Evolutionary conservation across 2,888 invertebrate genomes (phyloP).

Genomic region (Agonopterix arenella): DNA sequence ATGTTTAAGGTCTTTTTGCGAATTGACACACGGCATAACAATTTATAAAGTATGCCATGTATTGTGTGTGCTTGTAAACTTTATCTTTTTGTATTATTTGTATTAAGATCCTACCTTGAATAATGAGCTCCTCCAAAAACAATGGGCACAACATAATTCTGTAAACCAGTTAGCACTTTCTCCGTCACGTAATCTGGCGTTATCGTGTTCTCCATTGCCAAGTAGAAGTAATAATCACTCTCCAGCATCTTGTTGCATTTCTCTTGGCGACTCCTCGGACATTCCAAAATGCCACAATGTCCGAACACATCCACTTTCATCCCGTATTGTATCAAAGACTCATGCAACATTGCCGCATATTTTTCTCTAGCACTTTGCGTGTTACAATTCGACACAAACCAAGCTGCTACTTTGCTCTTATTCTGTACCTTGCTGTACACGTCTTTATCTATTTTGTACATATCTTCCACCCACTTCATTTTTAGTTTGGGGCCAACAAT

Average conservation of each 20-base stretch:
- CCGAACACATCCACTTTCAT: slow-evolving; percentile 73
- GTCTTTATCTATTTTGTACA: slow-evolving; percentile 29
- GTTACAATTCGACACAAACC: slow-evolving; percentile 60
- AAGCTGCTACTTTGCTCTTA: slow-evolving; percentile 58
- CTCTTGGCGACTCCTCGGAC: slow-evolving; percentile 27
- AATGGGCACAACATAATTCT: slow-evolving; percentile 80
- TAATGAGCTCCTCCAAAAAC: slow-evolving; percentile 83
- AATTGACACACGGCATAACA: too few relatives aligned
- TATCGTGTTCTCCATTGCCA: slow-evolving; percentile 84
- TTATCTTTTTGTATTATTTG: neutral
- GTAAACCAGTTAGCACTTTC: slow-evolving; percentile 78
- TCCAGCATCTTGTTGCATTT: slow-evolving; percentile 51
- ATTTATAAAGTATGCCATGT: too few relatives aligned
- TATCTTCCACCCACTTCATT: slow-evolving; percentile 32
- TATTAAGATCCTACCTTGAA: slow-evolving; percentile 38
- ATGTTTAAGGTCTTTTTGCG: too few relatives aligned
- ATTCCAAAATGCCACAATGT: slow-evolving; percentile 57
- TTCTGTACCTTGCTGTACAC: slow-evolving; percentile 28
- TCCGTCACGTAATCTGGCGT: slow-evolving; percentile 72
- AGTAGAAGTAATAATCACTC: slow-evolving; percentile 82
- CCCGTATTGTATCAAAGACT: slow-evolving; percentile 28
- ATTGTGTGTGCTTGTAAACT: neutral
- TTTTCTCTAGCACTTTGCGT: slow-evolving; percentile 38
- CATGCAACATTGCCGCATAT: slow-evolving; percentile 32
- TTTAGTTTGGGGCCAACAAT: slow-evolving; percentile 45